These are phyloP conservation scores for Holocentrus rufus DNA, from an alignment of 2,797 vertebrate species.

Conservation along the genomic window DNA sequence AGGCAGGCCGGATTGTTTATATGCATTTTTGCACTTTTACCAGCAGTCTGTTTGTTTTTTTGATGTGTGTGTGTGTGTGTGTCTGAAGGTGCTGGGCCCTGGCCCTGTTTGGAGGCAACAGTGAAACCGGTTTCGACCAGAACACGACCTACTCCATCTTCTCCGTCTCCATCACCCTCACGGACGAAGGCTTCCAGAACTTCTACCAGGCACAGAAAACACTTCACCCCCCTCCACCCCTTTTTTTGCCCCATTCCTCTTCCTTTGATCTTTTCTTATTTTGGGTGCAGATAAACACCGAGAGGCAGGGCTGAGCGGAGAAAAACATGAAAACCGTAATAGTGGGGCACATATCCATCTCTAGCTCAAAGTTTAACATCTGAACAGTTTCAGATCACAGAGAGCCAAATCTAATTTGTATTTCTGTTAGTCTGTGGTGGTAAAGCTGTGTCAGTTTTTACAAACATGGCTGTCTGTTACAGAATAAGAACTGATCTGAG, in stretches of 20 bases:
- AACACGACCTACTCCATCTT: conserved; percentile 97
- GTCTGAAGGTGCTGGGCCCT: conserved; percentile 92
- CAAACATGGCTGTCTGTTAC: background rate
- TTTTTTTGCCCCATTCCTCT: background rate
- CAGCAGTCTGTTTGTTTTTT: background rate
- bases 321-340: no score
- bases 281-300: no score
- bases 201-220: conserved; percentile 87
- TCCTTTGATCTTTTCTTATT: background rate
- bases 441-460: conserved; percentile 4
- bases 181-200: conserved; percentile 93
- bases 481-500: no score
- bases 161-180: conserved; percentile 95
- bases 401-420: no score
- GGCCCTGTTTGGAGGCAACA: conserved; percentile 94
- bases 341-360: no score
- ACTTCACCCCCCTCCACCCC: no score
- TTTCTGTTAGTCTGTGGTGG: background rate
- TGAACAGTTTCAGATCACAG: no score
- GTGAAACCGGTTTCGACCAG: conserved; percentile 95
- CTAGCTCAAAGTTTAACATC: no score
- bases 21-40: background rate
- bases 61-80: conserved; percentile 34
- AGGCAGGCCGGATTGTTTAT: conserved; percentile 30
- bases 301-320: no score